A percentile compares a stretch with the other conserved stretches of the same genome.
phyloP scores from a whole-genome alignment of 2,888 invertebrate genomes.

The Cryptosula pallasiana region DNA sequence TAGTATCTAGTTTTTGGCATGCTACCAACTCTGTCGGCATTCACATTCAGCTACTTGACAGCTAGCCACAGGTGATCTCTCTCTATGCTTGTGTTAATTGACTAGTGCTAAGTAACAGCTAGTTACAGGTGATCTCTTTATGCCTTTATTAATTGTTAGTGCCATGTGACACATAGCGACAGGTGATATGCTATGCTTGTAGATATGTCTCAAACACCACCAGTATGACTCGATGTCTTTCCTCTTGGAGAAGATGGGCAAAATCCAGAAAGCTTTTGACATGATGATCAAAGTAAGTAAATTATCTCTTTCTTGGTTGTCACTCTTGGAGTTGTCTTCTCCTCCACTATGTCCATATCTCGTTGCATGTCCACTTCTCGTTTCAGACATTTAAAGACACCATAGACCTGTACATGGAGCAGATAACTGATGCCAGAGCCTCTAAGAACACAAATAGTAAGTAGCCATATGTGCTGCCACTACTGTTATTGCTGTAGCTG shows the following conservation, averaged over 20 bases:
- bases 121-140: too few species aligned
- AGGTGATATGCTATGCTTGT: too few species aligned
- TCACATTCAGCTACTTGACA: too few species aligned
- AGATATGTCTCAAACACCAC: constrained; percentile 63
- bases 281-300: constrained; percentile 46
- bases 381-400: constrained; percentile 8
- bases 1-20: too few species aligned
- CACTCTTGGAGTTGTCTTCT: neutral
- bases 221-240: constrained; percentile 66
- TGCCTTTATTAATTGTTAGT: too few species aligned
- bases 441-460: constrained; percentile 6
- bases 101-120: too few species aligned
- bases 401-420: constrained; percentile 10
- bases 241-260: constrained; percentile 69
- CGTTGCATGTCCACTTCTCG: neutral
- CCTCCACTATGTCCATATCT: neutral
- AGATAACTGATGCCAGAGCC: neutral
- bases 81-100: too few species aligned
- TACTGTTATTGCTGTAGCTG: neutral
- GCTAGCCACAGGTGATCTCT: too few species aligned
- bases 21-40: too few species aligned
- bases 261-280: constrained; percentile 67
- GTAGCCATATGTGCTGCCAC: too few species aligned
- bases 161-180: too few species aligned
- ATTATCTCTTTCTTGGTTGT: neutral